These are phyloP conservation scores for Euphonia xanthogaster DNA, from an alignment of 2,797 vertebrate genomes.

Conservation along the genomic window DNA sequence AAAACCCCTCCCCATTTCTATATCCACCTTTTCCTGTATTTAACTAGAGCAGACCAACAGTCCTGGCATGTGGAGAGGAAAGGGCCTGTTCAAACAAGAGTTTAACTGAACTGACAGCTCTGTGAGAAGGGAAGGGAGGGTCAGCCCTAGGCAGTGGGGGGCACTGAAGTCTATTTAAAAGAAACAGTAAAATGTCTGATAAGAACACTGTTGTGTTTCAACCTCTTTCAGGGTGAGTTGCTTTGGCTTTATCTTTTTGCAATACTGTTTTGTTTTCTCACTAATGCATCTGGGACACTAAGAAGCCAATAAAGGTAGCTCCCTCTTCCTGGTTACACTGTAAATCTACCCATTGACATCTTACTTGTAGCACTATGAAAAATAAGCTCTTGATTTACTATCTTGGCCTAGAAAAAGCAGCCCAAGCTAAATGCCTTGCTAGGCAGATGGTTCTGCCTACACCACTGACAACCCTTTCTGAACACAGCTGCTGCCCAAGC, in stretches of 20 bases:
- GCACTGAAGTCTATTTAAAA: background rate
- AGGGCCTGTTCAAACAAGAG: background rate
- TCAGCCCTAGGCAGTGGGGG: background rate
- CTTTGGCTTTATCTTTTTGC: background rate
- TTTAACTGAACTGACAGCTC: background rate
- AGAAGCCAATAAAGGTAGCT: background rate
- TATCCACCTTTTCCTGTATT: background rate
- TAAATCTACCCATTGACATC: background rate
- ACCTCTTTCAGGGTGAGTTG: background rate
- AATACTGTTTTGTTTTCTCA: background rate
- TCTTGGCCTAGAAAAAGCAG: conserved; percentile 15
- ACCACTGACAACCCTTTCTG: conserved; percentile 6
- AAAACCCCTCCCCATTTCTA: background rate
- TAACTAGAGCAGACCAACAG: background rate
- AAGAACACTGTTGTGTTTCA: background rate
- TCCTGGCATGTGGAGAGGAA: background rate
- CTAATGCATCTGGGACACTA: background rate
- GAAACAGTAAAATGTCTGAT: background rate
- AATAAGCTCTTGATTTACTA: conserved; percentile 10
- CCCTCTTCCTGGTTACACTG: conserved; percentile 20
- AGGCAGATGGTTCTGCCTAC: conserved; percentile 59
- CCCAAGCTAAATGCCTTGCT: background rate
- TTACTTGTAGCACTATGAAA: background rate
- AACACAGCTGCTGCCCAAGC: conserved; percentile 36
- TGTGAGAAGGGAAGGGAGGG: conserved; percentile 23